Evolutionary conservation across 1,140 invertebrate genomes (phyloP).

Genomic region (Medauroidea extradentata): DNA sequence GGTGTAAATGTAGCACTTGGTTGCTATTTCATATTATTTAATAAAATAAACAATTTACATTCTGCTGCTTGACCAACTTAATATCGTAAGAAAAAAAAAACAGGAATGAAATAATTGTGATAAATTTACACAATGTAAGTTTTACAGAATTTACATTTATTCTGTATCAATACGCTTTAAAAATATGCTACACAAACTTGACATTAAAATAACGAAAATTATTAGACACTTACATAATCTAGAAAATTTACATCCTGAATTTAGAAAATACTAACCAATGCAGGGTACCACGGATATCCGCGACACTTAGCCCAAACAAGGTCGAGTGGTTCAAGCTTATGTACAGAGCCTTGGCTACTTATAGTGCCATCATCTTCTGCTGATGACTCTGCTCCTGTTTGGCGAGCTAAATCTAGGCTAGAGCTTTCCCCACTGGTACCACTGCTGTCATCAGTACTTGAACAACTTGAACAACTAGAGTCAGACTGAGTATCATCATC

Average conservation of each 20-base stretch:
- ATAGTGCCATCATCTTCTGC: constrained; percentile 1
- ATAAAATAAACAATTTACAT: too few species aligned
- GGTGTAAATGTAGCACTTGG: too few species aligned
- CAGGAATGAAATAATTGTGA: too few species aligned
- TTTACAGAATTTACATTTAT: too few species aligned
- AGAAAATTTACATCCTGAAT: not conserved
- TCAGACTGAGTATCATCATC: constrained; percentile 36
- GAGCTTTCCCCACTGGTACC: constrained; percentile 12
- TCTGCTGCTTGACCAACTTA: too few species aligned
- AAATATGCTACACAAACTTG: too few species aligned
- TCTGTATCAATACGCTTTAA: too few species aligned
- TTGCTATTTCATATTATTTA: too few species aligned
- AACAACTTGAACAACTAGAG: constrained; percentile 23
- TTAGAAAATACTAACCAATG: constrained; percentile 53
- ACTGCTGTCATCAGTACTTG: constrained; percentile 12
- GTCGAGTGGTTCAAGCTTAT: constrained; percentile 71
- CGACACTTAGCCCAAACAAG: constrained; percentile 96
- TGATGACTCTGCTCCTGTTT: constrained; percentile 6
- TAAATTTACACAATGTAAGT: too few species aligned
- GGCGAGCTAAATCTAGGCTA: constrained; percentile 3
- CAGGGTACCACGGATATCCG: constrained; percentile 96
- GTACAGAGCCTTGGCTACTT: not conserved
- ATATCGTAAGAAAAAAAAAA: too few species aligned
- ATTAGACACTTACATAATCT: not conserved
- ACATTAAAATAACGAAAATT: too few species aligned